Conservation (phyloP, 2,113 vertebrate genomes). For the Hoplias malabaricus region DNA sequence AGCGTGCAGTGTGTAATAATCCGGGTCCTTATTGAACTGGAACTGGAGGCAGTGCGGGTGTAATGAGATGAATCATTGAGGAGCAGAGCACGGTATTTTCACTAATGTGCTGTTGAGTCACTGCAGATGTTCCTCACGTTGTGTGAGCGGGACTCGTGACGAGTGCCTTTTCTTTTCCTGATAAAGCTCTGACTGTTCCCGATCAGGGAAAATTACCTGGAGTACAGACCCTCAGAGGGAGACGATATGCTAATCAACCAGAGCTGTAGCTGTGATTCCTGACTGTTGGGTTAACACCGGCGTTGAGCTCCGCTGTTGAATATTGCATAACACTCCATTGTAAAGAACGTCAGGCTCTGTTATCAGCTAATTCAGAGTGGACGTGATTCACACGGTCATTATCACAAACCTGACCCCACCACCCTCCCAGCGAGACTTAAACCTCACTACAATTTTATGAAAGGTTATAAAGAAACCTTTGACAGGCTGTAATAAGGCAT, state of each 20-base stretch:
- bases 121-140: not conserved
- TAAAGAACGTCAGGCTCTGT: not conserved
- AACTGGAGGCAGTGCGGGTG: slow-evolving; percentile 3
- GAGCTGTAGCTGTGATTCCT: not conserved
- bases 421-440: not conserved
- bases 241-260: not conserved
- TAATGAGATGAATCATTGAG: not conserved
- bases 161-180: not conserved
- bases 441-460: not conserved
- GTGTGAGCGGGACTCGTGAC: not conserved
- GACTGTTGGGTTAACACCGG: not conserved
- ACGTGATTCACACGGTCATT: not conserved
- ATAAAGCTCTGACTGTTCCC: not conserved
- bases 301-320: slow-evolving; percentile 14
- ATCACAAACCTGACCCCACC: not conserved
- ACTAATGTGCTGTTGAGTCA: not conserved
- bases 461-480: not conserved
- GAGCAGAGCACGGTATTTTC: not conserved
- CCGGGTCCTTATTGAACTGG: not conserved
- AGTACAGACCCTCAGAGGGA: not conserved
- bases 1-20: slow-evolving; percentile 1
- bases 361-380: slow-evolving; percentile 3
- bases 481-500: not conserved
- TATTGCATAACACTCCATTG: slow-evolving; percentile 6
- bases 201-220: not conserved